Evolutionary conservation across 1,140 invertebrate genomes (phyloP), one percentile per base, ranked within the genome.

Genomic region (Tenebrio molitor): DNA sequence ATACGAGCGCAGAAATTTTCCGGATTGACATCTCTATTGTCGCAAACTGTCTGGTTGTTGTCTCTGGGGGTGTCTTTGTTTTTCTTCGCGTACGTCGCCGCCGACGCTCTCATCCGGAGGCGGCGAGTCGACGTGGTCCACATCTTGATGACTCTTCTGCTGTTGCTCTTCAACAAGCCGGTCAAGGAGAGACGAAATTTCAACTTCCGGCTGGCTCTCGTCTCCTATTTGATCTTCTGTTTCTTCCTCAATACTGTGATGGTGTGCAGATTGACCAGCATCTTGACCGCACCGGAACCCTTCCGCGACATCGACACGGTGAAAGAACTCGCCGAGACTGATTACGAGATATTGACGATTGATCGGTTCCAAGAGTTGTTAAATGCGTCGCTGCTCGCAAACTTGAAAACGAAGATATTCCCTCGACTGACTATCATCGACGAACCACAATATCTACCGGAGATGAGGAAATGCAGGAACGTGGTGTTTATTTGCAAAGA

Each of bases 401-500:
- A n/a, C 6, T 17, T 44, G 23, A n/a, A 16, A 25, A 3, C 2
- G 1, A 41, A 44, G 10, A 66, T 66, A 3, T 12, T 66, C n/a
- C 36, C 16, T 1, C 16, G 64, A 7, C n/a, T 66, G 12, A 29
- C 4, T 23, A 21, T 66, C 2, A 44, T 66, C 1, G 29, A 66
- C 21, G 64, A 66, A 14, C n/a, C 12, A 6, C 12, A 66, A 3
- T 44, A 66, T 14, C 25, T 66, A n/a, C n/a, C 23, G 2, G 36
- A 44, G 36, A 66, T 66, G 3, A 17, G 39, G 6, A 21, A 66
- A 44, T 42, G 39, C n/a, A 66, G 23, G 6, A 44, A 44, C 5
- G 17, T 66, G 1, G 64, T 42, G 10, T 44, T 44, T 42, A 66
- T 66, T 17, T 44, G 36, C 5, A 66, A 66, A 23, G 21, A 66